Evolutionary conservation across 2,888 invertebrate genomes (phyloP).

Genomic region (Acleris laterana): DNA sequence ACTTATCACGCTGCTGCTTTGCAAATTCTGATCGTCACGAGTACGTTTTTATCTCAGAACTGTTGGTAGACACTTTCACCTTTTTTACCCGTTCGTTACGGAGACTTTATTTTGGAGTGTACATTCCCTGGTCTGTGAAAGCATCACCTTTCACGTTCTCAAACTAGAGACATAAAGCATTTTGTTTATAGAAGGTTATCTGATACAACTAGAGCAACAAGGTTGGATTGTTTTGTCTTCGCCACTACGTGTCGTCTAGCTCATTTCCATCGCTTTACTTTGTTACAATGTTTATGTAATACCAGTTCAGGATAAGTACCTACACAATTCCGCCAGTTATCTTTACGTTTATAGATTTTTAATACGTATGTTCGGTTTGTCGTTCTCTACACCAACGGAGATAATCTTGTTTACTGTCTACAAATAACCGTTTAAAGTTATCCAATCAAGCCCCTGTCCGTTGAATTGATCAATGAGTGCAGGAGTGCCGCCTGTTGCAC

Average conservation of each 20-base stretch:
- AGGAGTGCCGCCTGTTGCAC: slow-evolving; percentile 27
- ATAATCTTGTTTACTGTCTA: slow-evolving; percentile 5
- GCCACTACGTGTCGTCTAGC: slow-evolving; percentile 22
- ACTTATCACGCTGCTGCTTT: neutral
- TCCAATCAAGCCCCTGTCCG: slow-evolving; percentile 16
- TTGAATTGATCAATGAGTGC: slow-evolving; percentile 19
- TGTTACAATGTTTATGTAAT: slow-evolving; percentile 21
- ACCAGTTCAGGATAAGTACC: slow-evolving; percentile 7
- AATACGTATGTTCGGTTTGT: neutral
- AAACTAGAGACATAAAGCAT: neutral
- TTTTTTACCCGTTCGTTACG: slow-evolving; percentile 11
- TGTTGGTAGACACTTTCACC: slow-evolving; percentile 27
- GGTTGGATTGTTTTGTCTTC: slow-evolving; percentile 35
- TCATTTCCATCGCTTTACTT: slow-evolving; percentile 23
- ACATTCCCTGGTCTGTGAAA: slow-evolving; percentile 14
- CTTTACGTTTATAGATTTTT: slow-evolving; percentile 10
- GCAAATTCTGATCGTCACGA: neutral
- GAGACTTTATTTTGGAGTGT: slow-evolving; percentile 6
- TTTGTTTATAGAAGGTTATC: slow-evolving; percentile 16
- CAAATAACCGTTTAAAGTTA: slow-evolving; percentile 17
- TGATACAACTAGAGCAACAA: slow-evolving; percentile 23
- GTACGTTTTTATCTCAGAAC: neutral
- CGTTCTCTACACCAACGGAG: neutral
- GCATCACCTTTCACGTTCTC: slow-evolving; percentile 17
- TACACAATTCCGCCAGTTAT: neutral